Evolutionary conservation across 2,113 vertebrate genomes (phyloP), one percentile per base, ranked within the genome.

Genomic region (Cricetomys ansorgei): DNA sequence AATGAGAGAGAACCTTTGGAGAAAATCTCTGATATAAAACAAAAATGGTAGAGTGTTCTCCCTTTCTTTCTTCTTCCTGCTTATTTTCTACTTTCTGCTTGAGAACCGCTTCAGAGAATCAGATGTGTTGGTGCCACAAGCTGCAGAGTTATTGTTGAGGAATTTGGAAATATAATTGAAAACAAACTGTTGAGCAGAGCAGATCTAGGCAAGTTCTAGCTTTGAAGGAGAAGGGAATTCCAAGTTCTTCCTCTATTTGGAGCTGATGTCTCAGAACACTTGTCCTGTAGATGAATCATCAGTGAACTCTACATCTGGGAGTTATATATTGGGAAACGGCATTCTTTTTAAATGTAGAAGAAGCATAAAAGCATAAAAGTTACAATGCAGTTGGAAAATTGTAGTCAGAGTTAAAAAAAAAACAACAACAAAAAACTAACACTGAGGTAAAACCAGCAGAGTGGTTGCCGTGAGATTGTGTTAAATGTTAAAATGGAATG

Each of bases 241-340:
- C 97, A 96, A 98, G 96, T 96, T 96, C 96, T 92, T 96, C 95
- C 97, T 98, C 96, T 97, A 69, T 96, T 98, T 98, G 95, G 98
- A 97, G 98, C 98, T 98, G 98, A 98, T 99, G 99, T 99, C 99
- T 99, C 96, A 40, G 92, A 98, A 98, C 98, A 98, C 98, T 99
- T 99, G 98, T 98, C 98, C 97, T 98, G 98, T 98, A 98, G 98
- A 99, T 98, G 98, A 99, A 98, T 99, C 84, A 76, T 99, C 98
- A 95, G 53, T 98, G 98, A 98, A 98, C 98, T 99, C 98, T 98
- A 98, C 99, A 99, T 99, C 99, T 99, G 99, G 98, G 99, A 99
- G 98, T 98, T 98, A 98, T 99, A 99, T 99, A 97, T 97, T 98
- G 98, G 97, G 98, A 98, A 99, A 99, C 97, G 97, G 96, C 72